Conservation (phyloP, 1,140 invertebrate genomes). For the Cydia strobilella region DNA sequence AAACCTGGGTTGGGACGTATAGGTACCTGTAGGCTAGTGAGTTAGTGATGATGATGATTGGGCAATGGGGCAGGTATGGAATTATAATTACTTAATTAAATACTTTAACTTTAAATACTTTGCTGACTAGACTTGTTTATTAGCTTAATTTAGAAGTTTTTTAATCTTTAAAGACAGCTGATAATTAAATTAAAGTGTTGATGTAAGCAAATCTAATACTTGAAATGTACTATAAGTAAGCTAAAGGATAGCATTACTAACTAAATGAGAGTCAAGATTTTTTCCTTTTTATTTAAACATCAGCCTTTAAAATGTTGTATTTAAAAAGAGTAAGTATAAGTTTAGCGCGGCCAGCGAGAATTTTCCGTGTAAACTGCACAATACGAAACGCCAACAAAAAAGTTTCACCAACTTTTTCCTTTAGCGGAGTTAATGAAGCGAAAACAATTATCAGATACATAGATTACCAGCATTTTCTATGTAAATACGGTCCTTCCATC, state of each 20-base stretch:
- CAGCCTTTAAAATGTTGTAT: background rate
- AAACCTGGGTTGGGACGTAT: no score
- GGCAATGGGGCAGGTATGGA: no score
- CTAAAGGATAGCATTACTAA: no score
- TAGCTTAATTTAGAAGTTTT: background rate
- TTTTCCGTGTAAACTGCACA: slow-evolving; percentile 5
- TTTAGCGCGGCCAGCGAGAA: background rate
- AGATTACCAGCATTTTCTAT: slow-evolving; percentile 18
- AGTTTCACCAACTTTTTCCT: slow-evolving; percentile 6
- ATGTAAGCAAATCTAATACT: no score
- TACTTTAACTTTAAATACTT: background rate
- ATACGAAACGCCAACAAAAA: slow-evolving; percentile 2
- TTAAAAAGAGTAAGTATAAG: slow-evolving; percentile 17
- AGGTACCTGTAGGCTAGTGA: no score
- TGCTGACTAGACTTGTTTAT: background rate
- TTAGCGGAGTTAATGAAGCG: slow-evolving; percentile 1
- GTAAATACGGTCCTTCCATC: slow-evolving; percentile 23
- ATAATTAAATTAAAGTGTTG: no score
- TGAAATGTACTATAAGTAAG: no score
- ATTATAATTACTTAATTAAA: background rate
- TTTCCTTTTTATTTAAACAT: background rate
- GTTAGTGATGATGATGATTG: no score
- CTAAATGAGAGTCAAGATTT: background rate
- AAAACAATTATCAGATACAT: slow-evolving; percentile 24
- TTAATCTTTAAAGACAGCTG: no score